Evolutionary conservation across 2,888 invertebrate species (phyloP).

Genomic region (Agrypnus murinus): DNA sequence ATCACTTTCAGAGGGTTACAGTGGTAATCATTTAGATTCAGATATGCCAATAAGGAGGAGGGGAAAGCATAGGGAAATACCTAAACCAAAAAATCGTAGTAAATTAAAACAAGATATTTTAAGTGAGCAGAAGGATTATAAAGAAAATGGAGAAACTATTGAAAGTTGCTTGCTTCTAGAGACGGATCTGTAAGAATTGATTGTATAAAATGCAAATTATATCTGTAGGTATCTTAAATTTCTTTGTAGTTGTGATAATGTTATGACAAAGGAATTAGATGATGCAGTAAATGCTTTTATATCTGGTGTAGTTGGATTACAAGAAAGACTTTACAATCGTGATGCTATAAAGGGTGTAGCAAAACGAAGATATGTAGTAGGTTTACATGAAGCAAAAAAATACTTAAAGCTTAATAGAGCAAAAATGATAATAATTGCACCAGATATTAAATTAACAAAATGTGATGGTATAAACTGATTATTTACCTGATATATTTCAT

Average conservation of each 20-base stretch:
- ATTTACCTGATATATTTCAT: not conserved
- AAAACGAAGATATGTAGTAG: constrained; percentile 76
- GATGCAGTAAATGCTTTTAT: constrained; percentile 72
- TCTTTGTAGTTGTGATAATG: constrained; percentile 75
- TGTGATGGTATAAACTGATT: constrained; percentile 49
- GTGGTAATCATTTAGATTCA: constrained; percentile 59
- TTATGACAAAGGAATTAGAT: constrained; percentile 74
- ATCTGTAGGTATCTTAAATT: too few species aligned
- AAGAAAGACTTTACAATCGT: constrained; percentile 76
- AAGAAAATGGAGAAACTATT: constrained; percentile 1
- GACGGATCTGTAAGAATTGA: not conserved
- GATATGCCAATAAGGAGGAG: constrained; percentile 54
- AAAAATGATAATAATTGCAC: constrained; percentile 77
- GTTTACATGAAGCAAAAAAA: constrained; percentile 77
- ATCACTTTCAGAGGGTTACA: constrained; percentile 33
- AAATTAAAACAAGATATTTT: constrained; percentile 57
- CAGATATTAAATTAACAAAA: constrained; percentile 74
- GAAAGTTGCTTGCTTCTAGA: not conserved
- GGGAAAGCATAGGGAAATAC: constrained; percentile 59
- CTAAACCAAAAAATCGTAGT: constrained; percentile 53
- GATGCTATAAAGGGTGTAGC: constrained; percentile 76
- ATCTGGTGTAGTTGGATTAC: constrained; percentile 75
- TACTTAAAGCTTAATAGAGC: constrained; percentile 76
- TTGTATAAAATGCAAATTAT: not conserved
- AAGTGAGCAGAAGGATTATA: constrained; percentile 28